Evolutionary conservation across 2,797 vertebrate genomes (phyloP), one percentile per base, ranked within the genome.

Genomic region (Darevskia mixta): DNA sequence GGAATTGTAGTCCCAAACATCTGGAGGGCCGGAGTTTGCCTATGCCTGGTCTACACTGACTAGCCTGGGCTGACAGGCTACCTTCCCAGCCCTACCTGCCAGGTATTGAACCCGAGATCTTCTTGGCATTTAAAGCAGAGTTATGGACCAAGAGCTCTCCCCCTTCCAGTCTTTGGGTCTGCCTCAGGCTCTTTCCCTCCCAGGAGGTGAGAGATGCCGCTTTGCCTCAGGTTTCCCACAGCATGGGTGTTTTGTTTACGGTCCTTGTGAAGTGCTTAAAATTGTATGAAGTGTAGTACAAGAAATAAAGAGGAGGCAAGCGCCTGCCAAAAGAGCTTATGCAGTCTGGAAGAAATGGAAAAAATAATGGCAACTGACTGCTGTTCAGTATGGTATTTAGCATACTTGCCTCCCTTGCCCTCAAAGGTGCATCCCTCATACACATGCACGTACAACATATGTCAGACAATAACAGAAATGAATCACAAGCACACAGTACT

Each of bases 211-310:
- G 77, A 73, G 8, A 25, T 20, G 35, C 9, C 66, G 3, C 41
- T 45, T 66, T 64, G n/a, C 32, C 15, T n/a, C n/a, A 41, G 25
- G 25, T 66, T 82, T 81, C n/a, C 78, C 27, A 4, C 58, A 81
- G 17, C 69, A 81, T 35, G 79, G 78, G 9, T 85, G 29, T 80
- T 81, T 81, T 85, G 32, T 89, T 88, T 85, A 88, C 82, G 15
- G 23, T 80, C 58, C 77, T 88, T 88, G 82, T 71, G 83, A 83
- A 61, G 87, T 88, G 76, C 75, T 79, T 79, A 79, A 88, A 41
- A 76, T 81, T 81, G 71, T 76, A 89, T 25, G 45, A 85, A 64
- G 77, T 35, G 69, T 9, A 43, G 77, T 49, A 41, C 78, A 75
- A 84, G 79, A 85, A 85, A 81, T 76, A 81, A 85, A 81, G 85